phyloP scores from a whole-genome alignment of 1,140 invertebrate species.

The Conus ventricosus region DNA sequence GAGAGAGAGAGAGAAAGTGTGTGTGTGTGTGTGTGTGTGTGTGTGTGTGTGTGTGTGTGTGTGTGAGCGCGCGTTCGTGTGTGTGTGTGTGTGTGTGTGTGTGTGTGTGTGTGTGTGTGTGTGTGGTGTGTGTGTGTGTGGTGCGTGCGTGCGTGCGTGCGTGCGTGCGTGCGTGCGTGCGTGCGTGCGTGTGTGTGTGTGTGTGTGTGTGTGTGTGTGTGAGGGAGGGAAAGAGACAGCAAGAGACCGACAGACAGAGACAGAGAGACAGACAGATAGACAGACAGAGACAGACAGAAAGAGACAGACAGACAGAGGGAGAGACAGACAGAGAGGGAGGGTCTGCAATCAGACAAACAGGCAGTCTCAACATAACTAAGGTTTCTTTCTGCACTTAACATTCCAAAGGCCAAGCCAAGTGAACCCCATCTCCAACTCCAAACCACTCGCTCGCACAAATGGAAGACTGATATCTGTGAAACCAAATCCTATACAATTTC shows the following conservation, averaged over 20 bases:
- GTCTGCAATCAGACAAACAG: not conserved
- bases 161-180: not conserved
- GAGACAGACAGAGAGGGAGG: not conserved
- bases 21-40: not conserved
- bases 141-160: not conserved
- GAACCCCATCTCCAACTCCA: too few species aligned
- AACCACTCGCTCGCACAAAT: too few species aligned
- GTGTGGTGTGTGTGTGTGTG: too few species aligned
- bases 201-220: slow-evolving; percentile 1
- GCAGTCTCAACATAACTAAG: too few species aligned
- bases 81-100: slow-evolving; percentile 1
- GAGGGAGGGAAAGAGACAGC: not conserved
- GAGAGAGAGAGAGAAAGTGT: too few species aligned
- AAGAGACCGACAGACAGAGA: too few species aligned
- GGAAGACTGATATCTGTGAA: too few species aligned
- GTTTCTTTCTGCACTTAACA: too few species aligned
- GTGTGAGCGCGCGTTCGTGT: not conserved
- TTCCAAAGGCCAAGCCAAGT: too few species aligned
- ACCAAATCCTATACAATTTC: too few species aligned
- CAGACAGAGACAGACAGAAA: not conserved
- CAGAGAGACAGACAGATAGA: not conserved
- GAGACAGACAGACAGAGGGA: too few species aligned
- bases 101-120: not conserved
- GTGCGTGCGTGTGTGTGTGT: not conserved
- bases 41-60: not conserved